These are phyloP conservation scores for Beroe forskalii DNA, from an alignment of 37 sponge, comb jelly and placozoan species.

Conservation along the genomic window DNA sequence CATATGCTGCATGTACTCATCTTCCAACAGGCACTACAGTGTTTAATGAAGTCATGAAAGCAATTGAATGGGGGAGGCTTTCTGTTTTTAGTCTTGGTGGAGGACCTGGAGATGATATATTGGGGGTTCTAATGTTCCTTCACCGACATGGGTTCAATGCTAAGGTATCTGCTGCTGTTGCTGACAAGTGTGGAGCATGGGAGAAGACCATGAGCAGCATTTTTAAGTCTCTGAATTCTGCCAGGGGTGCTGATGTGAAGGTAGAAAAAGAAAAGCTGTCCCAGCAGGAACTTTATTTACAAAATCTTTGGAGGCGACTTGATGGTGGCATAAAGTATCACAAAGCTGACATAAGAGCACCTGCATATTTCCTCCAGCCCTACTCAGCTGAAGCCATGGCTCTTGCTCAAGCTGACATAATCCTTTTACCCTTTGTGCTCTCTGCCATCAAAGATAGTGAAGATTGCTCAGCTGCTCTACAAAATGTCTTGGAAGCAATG, in stretches of 20 bases:
- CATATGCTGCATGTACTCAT: conserved; percentile 56
- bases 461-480: conserved; percentile 14
- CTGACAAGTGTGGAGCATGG: conserved; percentile 61
- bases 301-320: conserved; percentile 24
- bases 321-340: conserved; percentile 61
- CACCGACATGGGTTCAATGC: conserved; percentile 49
- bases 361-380: conserved; percentile 48
- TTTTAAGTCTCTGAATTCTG: conserved; percentile 8
- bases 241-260: background rate
- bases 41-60: conserved; percentile 56
- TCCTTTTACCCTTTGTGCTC: conserved; percentile 39
- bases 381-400: conserved; percentile 60
- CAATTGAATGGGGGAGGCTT: conserved; percentile 28
- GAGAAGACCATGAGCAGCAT: conserved; percentile 55
- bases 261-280: conserved; percentile 6
- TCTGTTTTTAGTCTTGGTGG: conserved; percentile 60
- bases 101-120: conserved; percentile 54
- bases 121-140: conserved; percentile 59
- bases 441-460: conserved; percentile 4
- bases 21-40: conserved; percentile 32
- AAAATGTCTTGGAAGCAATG: conserved; percentile 35
- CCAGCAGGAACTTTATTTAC: conserved; percentile 37
- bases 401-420: conserved; percentile 47
- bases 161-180: conserved; percentile 38
- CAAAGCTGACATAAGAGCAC: conserved; percentile 27